Base-by-base conservation (phyloP, 2,888 invertebrate genomes). In the Pinctada fucata region DNA sequence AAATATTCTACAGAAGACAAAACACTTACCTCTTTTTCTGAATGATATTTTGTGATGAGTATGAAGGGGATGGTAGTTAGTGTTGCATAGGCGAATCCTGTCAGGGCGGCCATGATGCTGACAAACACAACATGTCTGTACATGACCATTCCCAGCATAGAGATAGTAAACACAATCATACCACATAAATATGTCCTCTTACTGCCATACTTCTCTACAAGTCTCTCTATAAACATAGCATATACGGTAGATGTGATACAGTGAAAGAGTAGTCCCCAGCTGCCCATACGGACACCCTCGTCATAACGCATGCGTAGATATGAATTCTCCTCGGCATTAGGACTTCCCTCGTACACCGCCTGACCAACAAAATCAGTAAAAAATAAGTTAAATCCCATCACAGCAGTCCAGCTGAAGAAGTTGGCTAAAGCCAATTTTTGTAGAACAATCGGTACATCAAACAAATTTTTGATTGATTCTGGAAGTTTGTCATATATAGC, bases 321-420 rank as follows among this genome's bases (percentile, higher is more conserved):
- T 4, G 90, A 90, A 72, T 86, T 88, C 68, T 89, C 90, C 2
- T 88, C 87, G 2, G 88, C 86, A 80, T 89, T 90, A n/a, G 97
- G 97, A 93, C 96, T 95, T 0, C 97, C 97, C n/a, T 95, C 94
- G 91, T 96, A 97, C 31, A 97, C 97, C 10, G 96, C 95, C 93
- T 97, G 97, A 0, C 97, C 97, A 1, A 97, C 98, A 90, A 97
- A 99, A 93, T 99, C 98, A 0, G 98, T 98, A 92, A 98, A 99
- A 93, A 98, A 98, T 8, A 99, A 94, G 0, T 98, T 98, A 92
- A 98, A 99, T 91, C 97, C 97, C 84, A 99, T 98, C 87, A 99
- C 96, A 0, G 98, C 97, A 96, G 98, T 98, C 98, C 98, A 99
- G 91, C 97, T 97, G 93, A 97, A 98, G 73, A 98, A 94, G 93